Conservation (phyloP, 2,797 vertebrate species). For the Pangasius sanitwongsei region DNA sequence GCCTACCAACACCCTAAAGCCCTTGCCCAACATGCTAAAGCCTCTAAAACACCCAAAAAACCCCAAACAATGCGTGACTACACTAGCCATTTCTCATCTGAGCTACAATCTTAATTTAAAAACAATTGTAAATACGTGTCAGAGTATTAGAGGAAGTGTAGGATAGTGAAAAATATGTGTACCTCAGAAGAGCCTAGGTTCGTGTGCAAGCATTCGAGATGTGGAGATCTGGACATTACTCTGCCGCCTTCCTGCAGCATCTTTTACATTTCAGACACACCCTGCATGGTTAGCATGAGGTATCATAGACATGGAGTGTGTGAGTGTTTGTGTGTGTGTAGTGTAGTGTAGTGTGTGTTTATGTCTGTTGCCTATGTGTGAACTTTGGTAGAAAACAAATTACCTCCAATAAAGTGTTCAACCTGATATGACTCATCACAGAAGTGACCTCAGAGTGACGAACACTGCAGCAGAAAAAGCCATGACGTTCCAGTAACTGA, state of each 20-base stretch:
- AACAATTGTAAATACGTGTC: neutral
- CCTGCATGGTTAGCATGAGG: no score
- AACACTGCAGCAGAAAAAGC: constrained; percentile 15
- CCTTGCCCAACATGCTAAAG: neutral
- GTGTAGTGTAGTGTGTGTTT: neutral
- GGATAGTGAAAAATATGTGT: no score
- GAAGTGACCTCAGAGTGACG: neutral
- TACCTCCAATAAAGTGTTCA: neutral
- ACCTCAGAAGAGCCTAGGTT: no score
- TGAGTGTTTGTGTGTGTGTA: neutral
- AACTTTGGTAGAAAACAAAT: neutral
- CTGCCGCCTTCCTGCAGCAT: no score
- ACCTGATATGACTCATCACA: neutral
- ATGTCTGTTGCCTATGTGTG: neutral
- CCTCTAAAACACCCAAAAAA: no score
- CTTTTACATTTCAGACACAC: no score
- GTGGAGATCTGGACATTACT: no score
- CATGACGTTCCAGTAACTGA: neutral
- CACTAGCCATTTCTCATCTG: no score
- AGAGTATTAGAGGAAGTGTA: no score
- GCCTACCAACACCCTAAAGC: neutral
- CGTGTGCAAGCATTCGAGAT: no score
- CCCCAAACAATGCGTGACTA: neutral
- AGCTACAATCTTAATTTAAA: neutral
- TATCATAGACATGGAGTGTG: neutral